Conservation (phyloP, 2,797 vertebrate genomes). For the Diglossa cyanea region DNA sequence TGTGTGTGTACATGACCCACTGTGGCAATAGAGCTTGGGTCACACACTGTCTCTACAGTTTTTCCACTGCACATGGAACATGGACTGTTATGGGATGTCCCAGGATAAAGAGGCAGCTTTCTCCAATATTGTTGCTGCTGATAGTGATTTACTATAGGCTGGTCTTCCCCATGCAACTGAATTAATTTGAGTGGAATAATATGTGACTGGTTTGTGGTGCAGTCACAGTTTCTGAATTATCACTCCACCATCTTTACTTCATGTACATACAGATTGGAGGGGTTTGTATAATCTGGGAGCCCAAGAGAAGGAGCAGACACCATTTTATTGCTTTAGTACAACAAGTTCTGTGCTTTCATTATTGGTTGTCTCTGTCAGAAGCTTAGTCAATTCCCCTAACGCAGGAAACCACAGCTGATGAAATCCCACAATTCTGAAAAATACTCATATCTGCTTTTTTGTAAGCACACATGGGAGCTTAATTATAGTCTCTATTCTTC, state of each 20-base stretch:
- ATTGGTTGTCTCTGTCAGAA: not conserved
- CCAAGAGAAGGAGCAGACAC: not conserved
- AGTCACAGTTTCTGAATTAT: not conserved
- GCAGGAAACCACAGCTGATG: not conserved
- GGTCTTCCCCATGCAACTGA: not conserved
- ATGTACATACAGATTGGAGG: not conserved
- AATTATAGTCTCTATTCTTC: not conserved
- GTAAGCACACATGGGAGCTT: not conserved
- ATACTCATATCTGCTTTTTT: not conserved
- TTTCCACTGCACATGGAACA: not conserved
- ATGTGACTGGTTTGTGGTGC: not conserved
- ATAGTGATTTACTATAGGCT: not conserved
- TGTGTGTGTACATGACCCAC: not conserved
- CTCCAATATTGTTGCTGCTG: not conserved
- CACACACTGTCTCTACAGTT: accelerated
- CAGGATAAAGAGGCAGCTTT: not conserved
- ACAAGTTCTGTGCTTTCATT: not conserved
- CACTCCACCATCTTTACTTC: not conserved
- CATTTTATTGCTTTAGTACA: not conserved
- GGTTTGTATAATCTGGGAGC: not conserved
- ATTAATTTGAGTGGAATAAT: not conserved
- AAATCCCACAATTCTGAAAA: not conserved
- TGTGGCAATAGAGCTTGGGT: not conserved
- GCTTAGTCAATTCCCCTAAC: not conserved
- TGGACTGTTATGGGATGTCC: not conserved